phyloP scores from a whole-genome alignment of 2,113 vertebrate species.

The Chaetura pelagica region DNA sequence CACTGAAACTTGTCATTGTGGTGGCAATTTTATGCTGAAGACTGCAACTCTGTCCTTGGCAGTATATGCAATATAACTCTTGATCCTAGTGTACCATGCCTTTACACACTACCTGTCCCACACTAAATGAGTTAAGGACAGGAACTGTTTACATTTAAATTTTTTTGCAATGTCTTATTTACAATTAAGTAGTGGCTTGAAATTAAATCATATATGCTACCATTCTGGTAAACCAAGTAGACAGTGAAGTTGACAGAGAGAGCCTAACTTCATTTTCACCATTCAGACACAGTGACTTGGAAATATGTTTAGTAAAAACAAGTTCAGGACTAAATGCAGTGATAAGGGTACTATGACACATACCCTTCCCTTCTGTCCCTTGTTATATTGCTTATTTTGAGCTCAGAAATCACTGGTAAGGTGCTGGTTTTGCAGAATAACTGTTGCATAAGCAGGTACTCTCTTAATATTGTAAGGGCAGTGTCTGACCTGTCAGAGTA shows the following conservation, averaged over 20 bases:
- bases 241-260: background rate
- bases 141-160: background rate
- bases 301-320: background rate
- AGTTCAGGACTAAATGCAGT: background rate
- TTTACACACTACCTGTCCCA: background rate
- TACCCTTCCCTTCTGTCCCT: background rate
- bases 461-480: background rate
- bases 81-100: background rate
- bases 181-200: background rate
- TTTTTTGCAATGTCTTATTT: background rate
- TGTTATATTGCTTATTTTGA: background rate
- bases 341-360: background rate
- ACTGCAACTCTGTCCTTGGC: background rate
- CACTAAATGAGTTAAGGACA: background rate
- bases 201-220: background rate
- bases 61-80: background rate
- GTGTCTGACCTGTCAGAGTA: background rate
- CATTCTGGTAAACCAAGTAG: background rate
- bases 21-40: background rate
- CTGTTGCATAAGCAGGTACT: background rate
- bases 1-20: background rate
- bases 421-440: background rate
- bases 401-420: background rate
- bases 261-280: background rate
- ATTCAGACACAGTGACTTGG: background rate